Evolutionary conservation across 2,113 vertebrate genomes (phyloP), one percentile per base, ranked within the genome.

Genomic region (Desmodus rotundus): DNA sequence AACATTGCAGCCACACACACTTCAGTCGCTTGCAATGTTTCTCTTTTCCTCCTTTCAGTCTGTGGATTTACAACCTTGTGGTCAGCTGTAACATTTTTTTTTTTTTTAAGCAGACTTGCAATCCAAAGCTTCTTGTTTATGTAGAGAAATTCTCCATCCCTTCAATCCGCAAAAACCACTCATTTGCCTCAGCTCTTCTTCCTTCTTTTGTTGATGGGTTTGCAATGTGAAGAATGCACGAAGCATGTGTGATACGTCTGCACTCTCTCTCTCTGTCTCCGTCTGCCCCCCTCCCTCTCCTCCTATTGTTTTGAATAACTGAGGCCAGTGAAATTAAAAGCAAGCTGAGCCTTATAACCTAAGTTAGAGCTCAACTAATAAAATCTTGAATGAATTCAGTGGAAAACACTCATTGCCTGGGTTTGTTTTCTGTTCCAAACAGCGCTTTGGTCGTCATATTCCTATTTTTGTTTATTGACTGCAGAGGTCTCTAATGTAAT

Each of bases 301-400:
- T 77, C 56, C 92, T 3, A 74, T 97, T 96, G 83, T 91, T 31
- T 88, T 77, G 94, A 95, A 93, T 95, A 96, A 67, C 50, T 82
- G 81, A 78, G 26, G 94, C 84, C 82, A 73, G 86, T 89, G 76
- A 98, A 97, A 98, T 98, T 96, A 95, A 97, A 97, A 96, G 97
- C 98, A 97, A 97, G 93, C 98, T 91, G 92, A 17, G 88, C 63
- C 94, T 36, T 76, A 94, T 97, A 96, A 97, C 93, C 94, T 33
- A 56, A 90, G 85, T 98, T 93, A 97, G 96, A 97, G 95, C 97
- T 96, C 93, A 93, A 72, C 80, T 86, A 78, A 92, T 88, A 83
- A 93, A 96, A 80, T 70, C 56, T 88, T 93, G 72, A 96, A 58
- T 92, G 84, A 96, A 98, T 92, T 96, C 90, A 63, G 80, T 94